phyloP scores from a whole-genome alignment of 2,797 vertebrate species.

The Erethizon dorsatum region DNA sequence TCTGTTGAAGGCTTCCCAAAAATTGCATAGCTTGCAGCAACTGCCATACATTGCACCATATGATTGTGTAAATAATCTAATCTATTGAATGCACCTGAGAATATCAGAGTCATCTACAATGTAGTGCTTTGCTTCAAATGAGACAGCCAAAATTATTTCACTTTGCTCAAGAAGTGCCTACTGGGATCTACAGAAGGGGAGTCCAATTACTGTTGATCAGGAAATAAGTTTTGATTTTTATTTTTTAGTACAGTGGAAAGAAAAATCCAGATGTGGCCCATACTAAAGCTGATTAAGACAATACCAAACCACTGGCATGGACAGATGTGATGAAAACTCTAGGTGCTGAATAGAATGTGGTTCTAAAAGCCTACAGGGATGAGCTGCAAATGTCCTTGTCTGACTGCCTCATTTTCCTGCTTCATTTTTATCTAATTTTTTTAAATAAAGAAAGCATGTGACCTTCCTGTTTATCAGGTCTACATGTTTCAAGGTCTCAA shows the following conservation, averaged over 20 bases:
- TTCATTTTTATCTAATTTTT: not conserved
- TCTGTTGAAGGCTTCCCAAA: slow-evolving; percentile 69
- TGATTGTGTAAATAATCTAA: slow-evolving; percentile 83
- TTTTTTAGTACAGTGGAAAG: slow-evolving; percentile 69
- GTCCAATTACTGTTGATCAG: slow-evolving; percentile 82
- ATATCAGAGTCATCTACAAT: slow-evolving; percentile 80
- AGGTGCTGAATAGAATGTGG: slow-evolving; percentile 44
- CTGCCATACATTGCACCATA: slow-evolving; percentile 83
- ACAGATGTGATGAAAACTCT: slow-evolving; percentile 29
- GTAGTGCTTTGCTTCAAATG: slow-evolving; percentile 73
- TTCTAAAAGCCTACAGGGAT: not conserved
- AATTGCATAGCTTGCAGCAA: slow-evolving; percentile 79
- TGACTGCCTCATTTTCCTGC: not conserved
- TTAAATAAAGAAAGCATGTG: not conserved
- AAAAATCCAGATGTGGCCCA: slow-evolving; percentile 62
- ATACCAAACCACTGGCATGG: slow-evolving; percentile 16
- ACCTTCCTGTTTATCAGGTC: not conserved
- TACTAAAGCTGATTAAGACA: slow-evolving; percentile 58
- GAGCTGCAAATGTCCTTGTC: not conserved
- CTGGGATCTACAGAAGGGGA: slow-evolving; percentile 46
- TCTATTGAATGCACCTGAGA: slow-evolving; percentile 83
- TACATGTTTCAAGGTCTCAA: slow-evolving; percentile 2
- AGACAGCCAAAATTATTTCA: slow-evolving; percentile 61
- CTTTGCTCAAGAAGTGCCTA: slow-evolving; percentile 68
- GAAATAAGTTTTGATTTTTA: slow-evolving; percentile 81